Evolutionary conservation across 2,797 vertebrate species (phyloP).

Genomic region (Typhlichthys subterraneus): DNA sequence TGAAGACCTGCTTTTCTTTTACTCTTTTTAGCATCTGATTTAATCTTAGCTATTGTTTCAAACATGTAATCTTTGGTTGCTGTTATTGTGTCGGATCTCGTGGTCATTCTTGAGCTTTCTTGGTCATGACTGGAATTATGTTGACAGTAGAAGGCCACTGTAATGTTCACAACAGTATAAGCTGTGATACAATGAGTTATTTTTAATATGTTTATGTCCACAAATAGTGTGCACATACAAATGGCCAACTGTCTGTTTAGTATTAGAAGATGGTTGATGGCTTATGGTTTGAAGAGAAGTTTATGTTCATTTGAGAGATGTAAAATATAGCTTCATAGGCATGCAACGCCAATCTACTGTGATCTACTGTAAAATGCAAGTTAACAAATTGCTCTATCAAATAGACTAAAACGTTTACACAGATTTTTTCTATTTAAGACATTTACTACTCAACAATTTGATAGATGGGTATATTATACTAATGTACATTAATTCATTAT

Average conservation of each 20-base stretch:
- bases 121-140: too few relatives aligned
- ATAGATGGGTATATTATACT: too few relatives aligned
- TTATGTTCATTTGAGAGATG: constrained; percentile 35
- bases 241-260: constrained; percentile 2
- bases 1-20: too few relatives aligned
- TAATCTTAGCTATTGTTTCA: too few relatives aligned
- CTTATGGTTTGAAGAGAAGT: constrained; percentile 11
- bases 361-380: constrained; percentile 19
- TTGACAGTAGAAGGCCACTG: too few relatives aligned
- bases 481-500: too few relatives aligned
- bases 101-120: too few relatives aligned
- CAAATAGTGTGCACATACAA: background rate
- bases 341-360: constrained; percentile 11
- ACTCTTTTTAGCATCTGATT: too few relatives aligned
- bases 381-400: constrained; percentile 17
- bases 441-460: too few relatives aligned
- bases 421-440: too few relatives aligned
- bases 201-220: background rate
- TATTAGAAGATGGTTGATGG: background rate
- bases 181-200: background rate
- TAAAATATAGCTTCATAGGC: constrained; percentile 22
- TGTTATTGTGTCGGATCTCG: background rate
- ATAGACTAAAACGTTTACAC: background rate
- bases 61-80: background rate
- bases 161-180: background rate